A percentile compares a stretch with the other conserved stretches of the same genome.
Conservation (phyloP, 2,113 vertebrate genomes). For the Paramisgurnus dabryanus region DNA sequence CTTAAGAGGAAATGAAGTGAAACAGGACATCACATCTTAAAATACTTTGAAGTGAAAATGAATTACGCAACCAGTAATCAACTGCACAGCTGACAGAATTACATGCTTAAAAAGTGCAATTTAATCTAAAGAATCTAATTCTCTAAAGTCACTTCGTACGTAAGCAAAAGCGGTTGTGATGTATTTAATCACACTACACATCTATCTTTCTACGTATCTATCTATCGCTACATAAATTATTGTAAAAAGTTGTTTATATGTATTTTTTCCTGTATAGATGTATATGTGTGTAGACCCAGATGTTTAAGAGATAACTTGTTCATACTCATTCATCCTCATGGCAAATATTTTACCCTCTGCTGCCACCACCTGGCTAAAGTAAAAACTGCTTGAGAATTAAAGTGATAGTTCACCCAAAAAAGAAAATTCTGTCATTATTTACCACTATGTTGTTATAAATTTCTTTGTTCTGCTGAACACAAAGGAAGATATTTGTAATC, state of each 20-base stretch:
- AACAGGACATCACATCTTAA: constrained; percentile 7
- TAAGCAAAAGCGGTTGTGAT: background rate
- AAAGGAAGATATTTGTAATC: too few relatives aligned
- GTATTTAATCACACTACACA: too few relatives aligned
- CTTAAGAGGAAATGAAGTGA: background rate
- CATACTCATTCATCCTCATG: background rate
- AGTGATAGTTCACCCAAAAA: background rate
- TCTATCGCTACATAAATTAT: too few relatives aligned
- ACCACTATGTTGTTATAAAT: too few relatives aligned
- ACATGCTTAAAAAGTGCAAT: constrained; percentile 13
- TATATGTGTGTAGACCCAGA: background rate
- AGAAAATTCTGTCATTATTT: too few relatives aligned
- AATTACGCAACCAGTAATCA: constrained; percentile 29
- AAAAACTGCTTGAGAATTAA: background rate
- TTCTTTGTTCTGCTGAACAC: too few relatives aligned
- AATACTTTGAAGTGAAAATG: constrained; percentile 33
- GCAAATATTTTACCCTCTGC: constrained; percentile 39
- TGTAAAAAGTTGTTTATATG: too few relatives aligned
- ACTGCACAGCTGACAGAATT: constrained; percentile 2
- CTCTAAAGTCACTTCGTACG: background rate
- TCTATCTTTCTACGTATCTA: too few relatives aligned
- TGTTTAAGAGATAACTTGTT: constrained; percentile 2
- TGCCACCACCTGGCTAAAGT: constrained; percentile 53
- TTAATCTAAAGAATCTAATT: background rate
- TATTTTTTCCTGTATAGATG: too few relatives aligned